phyloP scores from a whole-genome alignment of 2,888 invertebrate genomes.

The Lepidochrysops patricia region DNA sequence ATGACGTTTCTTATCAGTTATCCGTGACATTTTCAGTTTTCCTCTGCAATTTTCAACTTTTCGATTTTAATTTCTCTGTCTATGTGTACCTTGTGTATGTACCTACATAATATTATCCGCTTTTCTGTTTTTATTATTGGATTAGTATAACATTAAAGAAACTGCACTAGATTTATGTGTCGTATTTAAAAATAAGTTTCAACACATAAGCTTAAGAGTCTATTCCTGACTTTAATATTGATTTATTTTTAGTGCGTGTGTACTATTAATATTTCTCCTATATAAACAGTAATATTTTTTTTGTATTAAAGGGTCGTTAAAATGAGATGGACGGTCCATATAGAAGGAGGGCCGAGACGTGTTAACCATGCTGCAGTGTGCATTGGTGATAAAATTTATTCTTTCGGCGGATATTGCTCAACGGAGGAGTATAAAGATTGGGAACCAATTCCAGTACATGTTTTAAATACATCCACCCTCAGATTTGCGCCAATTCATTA shows the following conservation, averaged over 20 bases:
- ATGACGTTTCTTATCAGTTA: too few species aligned
- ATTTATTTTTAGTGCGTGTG: not conserved
- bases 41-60: too few species aligned
- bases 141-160: too few species aligned
- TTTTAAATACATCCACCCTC: constrained; percentile 82
- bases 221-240: not conserved
- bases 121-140: too few species aligned
- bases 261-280: not conserved
- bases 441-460: constrained; percentile 89
- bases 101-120: too few species aligned
- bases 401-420: constrained; percentile 94
- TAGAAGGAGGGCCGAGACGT: constrained; percentile 92
- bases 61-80: too few species aligned
- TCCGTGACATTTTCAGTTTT: too few species aligned
- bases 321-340: constrained; percentile 89
- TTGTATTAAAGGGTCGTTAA: constrained; percentile 16
- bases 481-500: constrained; percentile 74
- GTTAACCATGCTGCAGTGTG: constrained; percentile 94
- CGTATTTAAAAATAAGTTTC: too few species aligned
- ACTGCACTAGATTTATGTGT: too few species aligned
- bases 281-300: not conserved
- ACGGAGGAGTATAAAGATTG: constrained; percentile 84
- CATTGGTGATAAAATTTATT: constrained; percentile 86
- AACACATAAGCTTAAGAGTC: too few species aligned
- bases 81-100: too few species aligned